A percentile compares a stretch with the other conserved stretches of the same genome.
Evolutionary conservation across 2,797 vertebrate genomes (phyloP).

Genomic region (Mastacembelus armatus): DNA sequence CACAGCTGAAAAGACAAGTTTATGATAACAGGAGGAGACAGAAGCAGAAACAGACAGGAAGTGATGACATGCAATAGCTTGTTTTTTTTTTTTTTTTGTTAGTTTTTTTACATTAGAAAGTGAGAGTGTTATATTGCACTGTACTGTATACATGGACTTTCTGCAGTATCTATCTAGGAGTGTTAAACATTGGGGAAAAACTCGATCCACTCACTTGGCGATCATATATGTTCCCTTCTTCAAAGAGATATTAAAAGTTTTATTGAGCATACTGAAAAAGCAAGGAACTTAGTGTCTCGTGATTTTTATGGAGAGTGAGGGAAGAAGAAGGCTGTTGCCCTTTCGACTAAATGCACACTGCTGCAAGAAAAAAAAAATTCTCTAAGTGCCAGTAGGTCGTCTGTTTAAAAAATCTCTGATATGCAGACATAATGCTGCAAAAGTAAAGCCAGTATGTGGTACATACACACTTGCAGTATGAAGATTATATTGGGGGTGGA

Average conservation of each 20-base stretch:
- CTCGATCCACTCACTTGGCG: too few relatives aligned
- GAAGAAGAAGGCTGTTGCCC: not conserved
- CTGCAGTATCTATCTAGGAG: too few relatives aligned
- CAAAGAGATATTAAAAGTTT: not conserved
- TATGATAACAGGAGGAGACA: not conserved
- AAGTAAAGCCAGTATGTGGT: not conserved
- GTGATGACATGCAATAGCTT: too few relatives aligned
- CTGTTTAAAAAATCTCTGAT: not conserved
- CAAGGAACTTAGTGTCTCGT: not conserved
- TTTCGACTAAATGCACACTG: conserved; percentile 13
- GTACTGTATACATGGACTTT: too few relatives aligned
- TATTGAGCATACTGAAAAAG: not conserved
- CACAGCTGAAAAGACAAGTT: not conserved
- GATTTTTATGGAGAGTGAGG: not conserved
- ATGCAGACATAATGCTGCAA: not conserved
- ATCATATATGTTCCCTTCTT: too few relatives aligned
- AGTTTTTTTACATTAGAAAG: not conserved
- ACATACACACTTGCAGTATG: not conserved
- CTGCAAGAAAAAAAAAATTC: not conserved
- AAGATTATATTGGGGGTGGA: not conserved
- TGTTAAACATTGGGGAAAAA: too few relatives aligned
- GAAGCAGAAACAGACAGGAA: not conserved
- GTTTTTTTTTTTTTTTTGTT: not conserved
- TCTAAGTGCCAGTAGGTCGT: not conserved
- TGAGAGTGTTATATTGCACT: not conserved